Base-by-base conservation (phyloP, 2,113 vertebrate genomes). In the Indicator indicator region DNA sequence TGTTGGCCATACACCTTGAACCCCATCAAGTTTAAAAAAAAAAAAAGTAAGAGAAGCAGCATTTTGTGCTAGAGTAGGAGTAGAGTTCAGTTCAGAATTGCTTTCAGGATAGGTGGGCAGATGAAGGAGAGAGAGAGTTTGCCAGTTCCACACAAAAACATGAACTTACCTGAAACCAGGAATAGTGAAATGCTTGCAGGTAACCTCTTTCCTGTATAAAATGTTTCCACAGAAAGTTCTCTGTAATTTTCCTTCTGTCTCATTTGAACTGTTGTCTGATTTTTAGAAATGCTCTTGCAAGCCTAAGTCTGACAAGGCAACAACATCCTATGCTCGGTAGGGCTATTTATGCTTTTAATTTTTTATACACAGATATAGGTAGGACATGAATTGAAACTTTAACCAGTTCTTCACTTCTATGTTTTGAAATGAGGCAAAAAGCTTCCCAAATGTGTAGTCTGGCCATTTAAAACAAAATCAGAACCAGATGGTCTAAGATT, bases 51-150 rank as follows among this genome's bases (percentile, higher is more conserved):
- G 30, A n/a, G n/a, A 88, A 80, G n/a, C 50, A 79, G 50, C n/a
- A 30, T 83, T 40, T 77, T 88, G 55, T 76, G 8, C 86, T 70
- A 42, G 30, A 77, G 71, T 80, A 78, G 44, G 75, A 59, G 69
- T 65, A 52, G 50, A 26, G 50, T 52, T 7, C n/a, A 65, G 36
- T 82, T 92, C 76, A 63, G 54, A 85, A 67, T 30, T 77, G 19
- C 64, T 86, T 94, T 90, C 77, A 79, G 67, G 83, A 60, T 63
- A 86, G 52, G 54, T 70, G 77, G 63, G 73, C 40, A 90, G 86
- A 86, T 50, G 65, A 90, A 27, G 30, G 30, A 69, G 89, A 65
- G 19, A 40, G 3, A 40, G 58, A n/a, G 11, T 80, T 80, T 70
- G 7, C 52, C 52, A 42, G 27, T 71, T 83, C 18, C 54, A 68